Base-by-base conservation (phyloP, 2,113 vertebrate species). In the Chloropsis cyanopogon region DNA sequence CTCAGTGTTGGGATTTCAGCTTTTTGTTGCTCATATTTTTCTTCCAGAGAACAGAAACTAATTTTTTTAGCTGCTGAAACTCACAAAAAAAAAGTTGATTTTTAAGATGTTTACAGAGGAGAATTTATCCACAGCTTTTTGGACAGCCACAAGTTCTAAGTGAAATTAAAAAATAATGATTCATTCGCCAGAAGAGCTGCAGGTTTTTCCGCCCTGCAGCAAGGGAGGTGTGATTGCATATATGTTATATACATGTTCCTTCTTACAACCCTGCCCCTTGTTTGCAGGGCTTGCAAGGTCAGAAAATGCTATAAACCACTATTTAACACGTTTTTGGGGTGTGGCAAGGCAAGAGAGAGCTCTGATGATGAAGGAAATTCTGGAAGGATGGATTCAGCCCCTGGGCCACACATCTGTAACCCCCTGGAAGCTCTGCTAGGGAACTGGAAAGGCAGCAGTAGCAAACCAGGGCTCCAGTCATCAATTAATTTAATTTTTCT, bases 401-500 rank as follows among this genome's bases (percentile, higher is more conserved):
- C 87, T 82, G 79, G 72, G 10, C 61, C 64, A 39, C 17, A 20
- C 69, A 46, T 64, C 63, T 57, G 35, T 53, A 76, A 31, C 29
- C 80, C 46, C 49, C 70, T 6, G 47, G 53, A 68, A 54, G 77
- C 59, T 66, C 63, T 41, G 42, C 65, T 26, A 41, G 59, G 73
- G 66, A 57, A 87, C 37, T 78, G 60, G 82, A 86, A 90, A 92
- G 46, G 76, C 66, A 81, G 75, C 73, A 64, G 81, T 23, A 85
- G 68, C 72, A 91, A 93, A 78, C 37, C 72, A 72, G 75, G 66
- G 29, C 57, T 95, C 93, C 77, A 89, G 94, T 86, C 88, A 88
- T 92, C 89, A 95, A 82, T 95, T 94, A 82, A 70, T 78, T 49
- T 69, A 56, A 86, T 91, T 97, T 96, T 95, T 91, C 72, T 59